Conservation (phyloP, 2,113 vertebrate species). For the Baryphthengus martii region DNA sequence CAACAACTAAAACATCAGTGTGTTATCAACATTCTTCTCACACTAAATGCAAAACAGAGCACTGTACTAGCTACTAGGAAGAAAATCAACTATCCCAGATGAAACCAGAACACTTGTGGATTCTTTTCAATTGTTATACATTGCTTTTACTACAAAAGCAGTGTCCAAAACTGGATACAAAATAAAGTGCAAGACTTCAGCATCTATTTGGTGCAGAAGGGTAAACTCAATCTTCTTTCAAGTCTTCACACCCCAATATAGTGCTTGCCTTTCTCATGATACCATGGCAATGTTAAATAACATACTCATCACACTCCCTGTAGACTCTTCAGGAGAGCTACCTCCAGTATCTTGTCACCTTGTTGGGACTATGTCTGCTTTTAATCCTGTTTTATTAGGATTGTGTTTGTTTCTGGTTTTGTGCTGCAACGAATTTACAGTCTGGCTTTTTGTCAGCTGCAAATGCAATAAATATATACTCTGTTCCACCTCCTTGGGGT, state of each 20-base stretch:
- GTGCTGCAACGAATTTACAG: not conserved
- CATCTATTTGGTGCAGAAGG: not conserved
- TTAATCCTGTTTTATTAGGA: not conserved
- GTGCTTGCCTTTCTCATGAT: not conserved
- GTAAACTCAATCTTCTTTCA: not conserved
- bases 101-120: not conserved
- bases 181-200: not conserved
- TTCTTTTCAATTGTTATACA: not conserved
- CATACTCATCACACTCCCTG: not conserved
- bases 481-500: not conserved
- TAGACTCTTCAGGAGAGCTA: not conserved
- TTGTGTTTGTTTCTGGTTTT: not conserved
- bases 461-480: not conserved
- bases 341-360: not conserved
- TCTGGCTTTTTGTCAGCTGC: not conserved
- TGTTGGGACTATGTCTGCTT: not conserved
- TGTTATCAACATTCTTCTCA: not conserved
- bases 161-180: not conserved
- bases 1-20: not conserved
- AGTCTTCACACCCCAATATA: not conserved
- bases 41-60: not conserved
- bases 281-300: not conserved
- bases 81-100: not conserved
- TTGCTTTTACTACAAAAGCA: not conserved
- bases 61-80: not conserved